Evolutionary conservation across 2,113 vertebrate genomes (phyloP).

Genomic region (Saccopteryx bilineata): DNA sequence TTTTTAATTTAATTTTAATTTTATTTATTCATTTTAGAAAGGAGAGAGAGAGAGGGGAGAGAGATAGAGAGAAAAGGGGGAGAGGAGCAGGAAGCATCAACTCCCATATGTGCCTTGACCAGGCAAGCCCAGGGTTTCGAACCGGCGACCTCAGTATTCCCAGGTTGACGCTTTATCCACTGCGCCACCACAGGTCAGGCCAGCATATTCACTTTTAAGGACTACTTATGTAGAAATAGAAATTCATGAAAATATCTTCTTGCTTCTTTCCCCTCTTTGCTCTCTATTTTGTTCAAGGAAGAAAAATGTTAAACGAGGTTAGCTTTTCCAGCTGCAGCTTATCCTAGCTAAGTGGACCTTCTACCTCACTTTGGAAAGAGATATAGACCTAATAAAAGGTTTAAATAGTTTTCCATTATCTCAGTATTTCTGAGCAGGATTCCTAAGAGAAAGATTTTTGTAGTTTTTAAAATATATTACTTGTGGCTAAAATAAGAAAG

Average conservation of each 20-base stretch:
- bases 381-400: not conserved
- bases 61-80: too few relatives aligned
- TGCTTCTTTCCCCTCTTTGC: not conserved
- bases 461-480: not conserved
- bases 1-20: too few relatives aligned
- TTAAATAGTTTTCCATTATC: not conserved
- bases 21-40: too few relatives aligned
- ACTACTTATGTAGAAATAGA: not conserved
- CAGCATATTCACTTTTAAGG: not conserved
- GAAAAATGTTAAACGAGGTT: not conserved
- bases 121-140: too few relatives aligned
- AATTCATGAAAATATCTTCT: not conserved
- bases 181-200: too few relatives aligned
- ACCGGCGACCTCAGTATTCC: too few relatives aligned
- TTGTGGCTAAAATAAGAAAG: slow-evolving; percentile 4
- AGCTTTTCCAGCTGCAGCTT: not conserved
- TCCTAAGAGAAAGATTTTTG: not conserved
- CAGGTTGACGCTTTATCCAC: too few relatives aligned
- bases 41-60: too few relatives aligned
- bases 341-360: not conserved
- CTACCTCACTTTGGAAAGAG: not conserved
- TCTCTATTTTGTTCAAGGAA: not conserved
- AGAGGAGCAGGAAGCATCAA: too few relatives aligned
- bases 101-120: too few relatives aligned
- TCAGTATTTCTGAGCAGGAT: not conserved